phyloP scores from a whole-genome alignment of 2,113 vertebrate species.

The Trichomycterus rosablanca region DNA sequence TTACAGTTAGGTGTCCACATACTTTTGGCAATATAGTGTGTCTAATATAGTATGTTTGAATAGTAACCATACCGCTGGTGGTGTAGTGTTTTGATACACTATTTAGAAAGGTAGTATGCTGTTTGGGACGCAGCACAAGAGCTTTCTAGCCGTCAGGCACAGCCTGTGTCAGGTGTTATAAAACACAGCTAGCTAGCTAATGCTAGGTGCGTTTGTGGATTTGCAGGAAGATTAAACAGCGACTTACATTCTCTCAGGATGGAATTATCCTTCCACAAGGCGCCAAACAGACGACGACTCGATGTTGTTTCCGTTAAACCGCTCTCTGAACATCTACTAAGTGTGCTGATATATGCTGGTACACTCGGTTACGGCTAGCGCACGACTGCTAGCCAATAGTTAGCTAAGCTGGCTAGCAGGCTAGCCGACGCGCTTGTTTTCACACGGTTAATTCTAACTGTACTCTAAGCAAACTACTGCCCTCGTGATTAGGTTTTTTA shows the following conservation, averaged over 20 bases:
- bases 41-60: no score
- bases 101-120: no score
- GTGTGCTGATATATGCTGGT: not conserved
- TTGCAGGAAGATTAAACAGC: constrained; percentile 7
- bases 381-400: constrained; percentile 33
- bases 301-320: not conserved
- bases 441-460: constrained; percentile 55
- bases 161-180: constrained; percentile 30
- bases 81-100: no score
- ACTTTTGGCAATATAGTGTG: no score
- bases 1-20: no score
- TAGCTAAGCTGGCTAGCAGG: constrained; percentile 57
- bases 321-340: constrained; percentile 29
- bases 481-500: constrained; percentile 49
- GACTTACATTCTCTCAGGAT: constrained; percentile 38
- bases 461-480: constrained; percentile 56
- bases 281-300: constrained; percentile 15
- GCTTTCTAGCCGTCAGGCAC: not conserved
- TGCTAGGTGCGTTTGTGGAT: constrained; percentile 13
- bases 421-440: constrained; percentile 49
- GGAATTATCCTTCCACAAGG: constrained; percentile 23
- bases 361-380: constrained; percentile 19
- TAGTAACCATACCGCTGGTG: no score
- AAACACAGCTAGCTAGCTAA: constrained; percentile 30
- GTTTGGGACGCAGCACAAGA: no score